A percentile compares a stretch with the other conserved stretches of the same genome.
These are phyloP conservation scores for Cladopsammia gracilis DNA, from an alignment of 64 coral and sea anemone genomes.

Conservation along the genomic window DNA sequence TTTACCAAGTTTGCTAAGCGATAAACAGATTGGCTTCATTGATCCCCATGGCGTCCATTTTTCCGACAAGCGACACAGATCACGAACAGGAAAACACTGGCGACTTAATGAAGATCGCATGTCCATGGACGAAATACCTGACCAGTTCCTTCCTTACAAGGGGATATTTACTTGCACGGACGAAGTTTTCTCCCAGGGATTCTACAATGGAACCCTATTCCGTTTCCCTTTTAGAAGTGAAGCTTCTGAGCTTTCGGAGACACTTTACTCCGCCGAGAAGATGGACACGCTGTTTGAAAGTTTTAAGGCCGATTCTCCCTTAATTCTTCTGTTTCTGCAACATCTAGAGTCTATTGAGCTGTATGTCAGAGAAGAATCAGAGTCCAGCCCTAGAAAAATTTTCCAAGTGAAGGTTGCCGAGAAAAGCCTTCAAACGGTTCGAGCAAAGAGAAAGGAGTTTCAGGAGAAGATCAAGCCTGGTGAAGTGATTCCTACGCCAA, in stretches of 20 bases:
- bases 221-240: neutral
- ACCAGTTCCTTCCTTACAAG: conserved; percentile 92
- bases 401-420: conserved; percentile 64
- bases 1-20: conserved; percentile 92
- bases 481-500: neutral
- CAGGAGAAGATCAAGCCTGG: neutral
- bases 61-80: conserved; percentile 14
- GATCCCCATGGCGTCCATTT: conserved; percentile 89
- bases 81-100: conserved; percentile 65
- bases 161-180: conserved; percentile 73
- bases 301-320: conserved; percentile 77
- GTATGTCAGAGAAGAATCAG: conserved; percentile 40
- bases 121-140: conserved; percentile 38
- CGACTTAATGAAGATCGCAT: neutral
- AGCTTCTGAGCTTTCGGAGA: neutral
- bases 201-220: conserved; percentile 90
- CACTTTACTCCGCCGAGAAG: neutral
- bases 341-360: conserved; percentile 81
- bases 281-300: conserved; percentile 70
- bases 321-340: conserved; percentile 81
- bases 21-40: conserved; percentile 67
- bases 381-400: conserved; percentile 11
- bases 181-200: conserved; percentile 59
- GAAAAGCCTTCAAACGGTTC: neutral
- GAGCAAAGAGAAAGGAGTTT: conserved; percentile 67